A percentile compares a stretch with the other conserved stretches of the same genome.
phyloP scores from a whole-genome alignment of 2,888 invertebrate species.

The Lasioglossum calceatum region DNA sequence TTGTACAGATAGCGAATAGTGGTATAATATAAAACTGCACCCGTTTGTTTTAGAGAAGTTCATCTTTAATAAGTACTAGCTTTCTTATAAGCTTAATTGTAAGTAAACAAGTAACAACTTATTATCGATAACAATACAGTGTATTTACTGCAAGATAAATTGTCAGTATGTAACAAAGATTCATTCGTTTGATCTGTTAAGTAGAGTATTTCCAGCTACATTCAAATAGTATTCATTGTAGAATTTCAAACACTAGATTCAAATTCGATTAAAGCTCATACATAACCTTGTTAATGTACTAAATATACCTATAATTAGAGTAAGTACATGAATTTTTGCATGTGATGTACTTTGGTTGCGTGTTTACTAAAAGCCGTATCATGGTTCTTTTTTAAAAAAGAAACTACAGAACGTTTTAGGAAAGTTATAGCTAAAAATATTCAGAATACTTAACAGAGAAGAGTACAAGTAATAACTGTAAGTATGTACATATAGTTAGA shows the following conservation, averaged over 20 bases:
- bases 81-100: not conserved
- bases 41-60: not conserved
- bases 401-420: conserved; percentile 23
- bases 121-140: conserved; percentile 51
- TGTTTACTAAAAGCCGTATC: conserved; percentile 37
- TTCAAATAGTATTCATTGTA: not conserved
- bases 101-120: conserved; percentile 26
- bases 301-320: conserved; percentile 11
- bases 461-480: conserved; percentile 46
- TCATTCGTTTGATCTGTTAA: conserved; percentile 11
- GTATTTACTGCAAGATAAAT: conserved; percentile 48
- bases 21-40: not conserved
- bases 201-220: not conserved
- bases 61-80: not conserved
- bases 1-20: not conserved
- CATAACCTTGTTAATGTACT: conserved; percentile 31
- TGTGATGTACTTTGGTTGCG: conserved; percentile 60
- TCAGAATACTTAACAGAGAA: conserved; percentile 41
- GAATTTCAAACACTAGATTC: not conserved
- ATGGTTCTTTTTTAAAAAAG: conserved; percentile 29
- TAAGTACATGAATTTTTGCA: conserved; percentile 30
- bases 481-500: conserved; percentile 60
- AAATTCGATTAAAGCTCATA: conserved; percentile 30
- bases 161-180: conserved; percentile 47
- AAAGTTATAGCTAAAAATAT: conserved; percentile 52